Evolutionary conservation across 53 echinoderm and acorn worm species (phyloP).

Genomic region (Echinometra lucunter): DNA sequence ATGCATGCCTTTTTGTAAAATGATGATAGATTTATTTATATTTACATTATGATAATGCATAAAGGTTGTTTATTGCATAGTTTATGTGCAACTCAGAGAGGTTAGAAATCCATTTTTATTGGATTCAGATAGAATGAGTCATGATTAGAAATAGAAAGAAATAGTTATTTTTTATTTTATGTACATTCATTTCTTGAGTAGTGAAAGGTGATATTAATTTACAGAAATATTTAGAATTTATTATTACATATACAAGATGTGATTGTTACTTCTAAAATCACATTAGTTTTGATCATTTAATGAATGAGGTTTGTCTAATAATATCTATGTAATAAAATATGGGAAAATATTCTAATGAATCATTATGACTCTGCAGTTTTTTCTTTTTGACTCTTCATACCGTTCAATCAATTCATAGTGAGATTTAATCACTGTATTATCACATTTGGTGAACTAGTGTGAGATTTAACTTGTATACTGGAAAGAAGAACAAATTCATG

Average conservation of each 20-base stretch:
- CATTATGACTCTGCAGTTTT: background rate
- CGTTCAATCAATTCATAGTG: background rate
- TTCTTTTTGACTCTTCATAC: background rate
- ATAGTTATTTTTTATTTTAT: slow-evolving; percentile 8
- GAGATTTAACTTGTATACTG: background rate
- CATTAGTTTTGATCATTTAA: background rate
- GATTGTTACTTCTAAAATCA: slow-evolving; percentile 46
- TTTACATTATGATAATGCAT: background rate
- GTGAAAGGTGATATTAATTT: background rate
- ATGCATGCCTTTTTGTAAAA: slow-evolving; percentile 10
- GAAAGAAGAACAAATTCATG: background rate
- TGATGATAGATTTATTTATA: slow-evolving; percentile 39
- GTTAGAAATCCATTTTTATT: background rate
- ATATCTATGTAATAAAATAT: slow-evolving; percentile 39
- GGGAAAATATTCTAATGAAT: slow-evolving; percentile 50
- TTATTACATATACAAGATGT: background rate
- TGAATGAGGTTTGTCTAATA: slow-evolving; percentile 48
- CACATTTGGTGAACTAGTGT: background rate
- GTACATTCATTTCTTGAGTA: background rate
- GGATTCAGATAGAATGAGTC: slow-evolving; percentile 12
- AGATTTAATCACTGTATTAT: background rate
- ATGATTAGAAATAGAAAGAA: background rate
- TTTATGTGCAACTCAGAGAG: slow-evolving; percentile 7
- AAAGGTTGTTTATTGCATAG: slow-evolving; percentile 10
- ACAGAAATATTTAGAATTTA: background rate